A percentile compares a stretch with the other conserved stretches of the same genome.
Conservation (phyloP, 2,797 vertebrate genomes). For the Semaprochilodus insignis region DNA sequence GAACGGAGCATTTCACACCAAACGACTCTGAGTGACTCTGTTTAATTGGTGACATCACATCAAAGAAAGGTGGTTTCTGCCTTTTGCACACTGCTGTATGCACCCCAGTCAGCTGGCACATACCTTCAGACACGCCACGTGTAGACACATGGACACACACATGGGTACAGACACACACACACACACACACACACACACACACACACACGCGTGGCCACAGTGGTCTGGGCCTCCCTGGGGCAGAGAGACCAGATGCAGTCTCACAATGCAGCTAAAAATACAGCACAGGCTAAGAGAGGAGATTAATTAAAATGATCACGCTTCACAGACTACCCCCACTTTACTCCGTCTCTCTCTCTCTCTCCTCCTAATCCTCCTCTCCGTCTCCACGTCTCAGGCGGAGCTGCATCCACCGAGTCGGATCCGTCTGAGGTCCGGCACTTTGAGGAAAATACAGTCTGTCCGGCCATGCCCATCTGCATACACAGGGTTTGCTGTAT, state of each 20-base stretch:
- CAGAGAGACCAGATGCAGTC: slow-evolving; percentile 62
- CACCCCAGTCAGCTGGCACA: not conserved
- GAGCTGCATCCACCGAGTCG: not conserved
- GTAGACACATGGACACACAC: not conserved
- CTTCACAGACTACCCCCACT: slow-evolving; percentile 48
- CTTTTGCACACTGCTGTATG: not conserved
- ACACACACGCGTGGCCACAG: slow-evolving; percentile 11
- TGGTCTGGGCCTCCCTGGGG: slow-evolving; percentile 60
- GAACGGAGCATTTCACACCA: too few relatives aligned
- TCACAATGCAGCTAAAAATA: slow-evolving; percentile 70
- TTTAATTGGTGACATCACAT: too few relatives aligned
- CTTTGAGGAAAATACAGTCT: too few relatives aligned
- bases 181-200: slow-evolving; percentile 26
- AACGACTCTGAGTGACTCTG: too few relatives aligned
- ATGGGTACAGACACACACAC: not conserved
- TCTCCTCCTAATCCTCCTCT: slow-evolving; percentile 44
- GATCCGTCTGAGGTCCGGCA: not conserved
- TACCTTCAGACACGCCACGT: not conserved
- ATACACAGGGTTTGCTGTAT: too few relatives aligned
- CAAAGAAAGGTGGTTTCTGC: too few relatives aligned
- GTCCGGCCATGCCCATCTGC: too few relatives aligned
- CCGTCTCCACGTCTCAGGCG: not conserved
- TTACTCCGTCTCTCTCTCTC: slow-evolving; percentile 34
- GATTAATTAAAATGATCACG: slow-evolving; percentile 64
- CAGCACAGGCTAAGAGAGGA: slow-evolving; percentile 59